These are phyloP conservation scores for Macropis europaea DNA, from an alignment of 2,888 invertebrate genomes.

Conservation along the genomic window DNA sequence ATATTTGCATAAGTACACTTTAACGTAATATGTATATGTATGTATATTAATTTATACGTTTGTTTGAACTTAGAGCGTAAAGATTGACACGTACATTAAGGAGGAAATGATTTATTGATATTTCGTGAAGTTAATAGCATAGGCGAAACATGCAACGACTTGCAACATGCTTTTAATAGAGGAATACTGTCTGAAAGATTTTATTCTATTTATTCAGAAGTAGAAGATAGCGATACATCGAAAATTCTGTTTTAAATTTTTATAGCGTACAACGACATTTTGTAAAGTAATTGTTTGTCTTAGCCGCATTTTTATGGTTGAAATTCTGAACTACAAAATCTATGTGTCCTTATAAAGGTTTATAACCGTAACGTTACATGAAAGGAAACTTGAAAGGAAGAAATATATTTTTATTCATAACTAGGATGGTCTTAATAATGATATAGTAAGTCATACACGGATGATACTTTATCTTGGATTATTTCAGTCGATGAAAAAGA, in stretches of 20 bases:
- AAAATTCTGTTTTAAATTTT: not conserved
- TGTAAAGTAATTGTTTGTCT: not conserved
- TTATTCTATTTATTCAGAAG: not conserved
- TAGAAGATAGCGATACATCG: not conserved
- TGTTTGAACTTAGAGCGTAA: constrained; percentile 12
- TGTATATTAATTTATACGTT: constrained; percentile 37
- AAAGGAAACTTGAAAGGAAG: not conserved
- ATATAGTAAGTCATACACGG: not conserved
- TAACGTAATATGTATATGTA: constrained; percentile 34
- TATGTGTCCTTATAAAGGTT: not conserved
- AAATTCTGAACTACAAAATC: not conserved
- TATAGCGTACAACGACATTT: constrained; percentile 3
- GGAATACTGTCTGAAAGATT: not conserved
- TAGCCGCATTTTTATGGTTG: not conserved
- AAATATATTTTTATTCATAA: not conserved
- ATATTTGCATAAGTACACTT: constrained; percentile 32
- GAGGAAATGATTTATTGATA: too few species aligned
- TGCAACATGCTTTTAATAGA: constrained; percentile 1
- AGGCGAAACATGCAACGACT: too few species aligned
- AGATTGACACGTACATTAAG: not conserved
- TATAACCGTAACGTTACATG: not conserved
- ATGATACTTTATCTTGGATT: constrained; percentile 3
- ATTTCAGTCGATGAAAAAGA: not conserved
- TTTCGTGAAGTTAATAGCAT: too few species aligned
- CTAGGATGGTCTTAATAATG: not conserved